Percentiles rank a stretch among this genome's conserved stretches.
Conservation (phyloP, 2,888 invertebrate species). For the Polyommatus icarus region DNA sequence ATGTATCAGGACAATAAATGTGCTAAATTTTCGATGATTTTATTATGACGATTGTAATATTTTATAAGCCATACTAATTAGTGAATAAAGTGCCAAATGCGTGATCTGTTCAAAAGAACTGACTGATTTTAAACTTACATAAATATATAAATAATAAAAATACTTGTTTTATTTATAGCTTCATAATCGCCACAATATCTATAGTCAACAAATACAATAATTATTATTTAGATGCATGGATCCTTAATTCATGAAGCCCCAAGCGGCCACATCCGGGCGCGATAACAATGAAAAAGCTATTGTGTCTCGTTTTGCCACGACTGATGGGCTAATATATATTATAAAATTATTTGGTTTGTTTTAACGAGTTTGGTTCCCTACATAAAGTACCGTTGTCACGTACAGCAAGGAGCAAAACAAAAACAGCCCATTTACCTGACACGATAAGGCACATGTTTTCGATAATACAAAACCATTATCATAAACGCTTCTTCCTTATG, state of each 20-base stretch:
- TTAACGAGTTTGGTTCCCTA: not conserved
- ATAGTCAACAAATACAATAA: no score
- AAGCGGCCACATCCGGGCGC: no score
- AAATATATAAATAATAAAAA: slow-evolving; percentile 56
- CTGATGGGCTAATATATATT: no score
- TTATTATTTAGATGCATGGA: no score
- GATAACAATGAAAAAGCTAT: no score
- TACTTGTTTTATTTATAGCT: slow-evolving; percentile 36
- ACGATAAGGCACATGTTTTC: not conserved
- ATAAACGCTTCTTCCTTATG: slow-evolving; percentile 16
- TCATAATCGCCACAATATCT: not conserved
- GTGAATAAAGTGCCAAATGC: slow-evolving; percentile 78
- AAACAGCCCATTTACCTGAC: not conserved
- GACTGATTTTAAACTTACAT: slow-evolving; percentile 63
- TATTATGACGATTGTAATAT: slow-evolving; percentile 29
- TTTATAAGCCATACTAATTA: slow-evolving; percentile 69
- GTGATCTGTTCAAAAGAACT: slow-evolving; percentile 73
- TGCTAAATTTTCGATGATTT: not conserved
- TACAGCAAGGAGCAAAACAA: not conserved
- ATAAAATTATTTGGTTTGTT: no score
- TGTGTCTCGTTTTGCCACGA: no score
- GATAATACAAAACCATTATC: not conserved
- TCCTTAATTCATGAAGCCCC: no score
- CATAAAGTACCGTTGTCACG: not conserved
- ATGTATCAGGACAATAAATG: slow-evolving; percentile 11